Evolutionary conservation across 2,888 invertebrate species (phyloP), one percentile per base, ranked within the genome.

Genomic region (Agrotis puta): DNA sequence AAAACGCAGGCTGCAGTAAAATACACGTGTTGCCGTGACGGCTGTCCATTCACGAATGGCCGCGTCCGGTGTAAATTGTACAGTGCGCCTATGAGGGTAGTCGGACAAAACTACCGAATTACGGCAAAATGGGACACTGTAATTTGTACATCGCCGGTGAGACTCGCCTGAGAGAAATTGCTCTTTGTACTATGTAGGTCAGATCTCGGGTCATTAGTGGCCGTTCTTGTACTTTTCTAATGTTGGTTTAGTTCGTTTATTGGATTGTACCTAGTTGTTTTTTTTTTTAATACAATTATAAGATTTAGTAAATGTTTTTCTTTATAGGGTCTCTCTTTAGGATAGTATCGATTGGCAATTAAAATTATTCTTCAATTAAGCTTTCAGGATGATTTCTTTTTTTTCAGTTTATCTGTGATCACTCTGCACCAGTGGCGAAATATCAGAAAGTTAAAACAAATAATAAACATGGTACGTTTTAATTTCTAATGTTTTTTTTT

Each of bases 1-100:
- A 92, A 94, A 94, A 92, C 88, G 92, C 94, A 94, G 91, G 79
- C 84, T 87, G 90, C 90, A 90, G 87, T 95, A 91, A 94, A 92
- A 87, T 87, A 91, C 95, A 95, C 93, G 91, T 93, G 94, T 82
- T 81, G 72, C 85, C 76, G 69, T 77, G 85, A 82, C 86, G 86
- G 85, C 79, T 77, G 87, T 88, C 84, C 87, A 87, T 88, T 89
- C 88, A 85, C 87, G 88, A 91, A 84, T 92, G 91, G 87, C 82
- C 85, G 91, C 91, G 91, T 92, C 93, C 94, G 92, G 92, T 86
- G 91, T 91, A 93, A 94, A 94, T 94, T 94, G 92, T 93, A 92
- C 89, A 88, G 82, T 88, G 80, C 77, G 85, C 84, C 85, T 87
- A 82, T 87, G 87, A 87, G 89, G 91, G 91, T 91, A 92, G 89